Base-by-base conservation (phyloP, 2,797 vertebrate species). In the Anas acuta region DNA sequence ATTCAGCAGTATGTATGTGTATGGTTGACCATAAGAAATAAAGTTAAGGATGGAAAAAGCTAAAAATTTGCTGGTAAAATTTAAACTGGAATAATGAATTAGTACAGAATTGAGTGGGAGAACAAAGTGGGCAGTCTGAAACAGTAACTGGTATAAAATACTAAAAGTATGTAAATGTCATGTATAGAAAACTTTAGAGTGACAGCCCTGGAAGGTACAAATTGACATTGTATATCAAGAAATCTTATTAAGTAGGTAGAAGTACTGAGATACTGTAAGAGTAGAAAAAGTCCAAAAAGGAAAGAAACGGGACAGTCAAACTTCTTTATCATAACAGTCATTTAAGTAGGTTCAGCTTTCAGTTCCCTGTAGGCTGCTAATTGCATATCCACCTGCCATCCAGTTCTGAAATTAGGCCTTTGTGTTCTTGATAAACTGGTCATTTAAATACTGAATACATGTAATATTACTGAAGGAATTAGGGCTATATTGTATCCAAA, bases 321-420 rank as follows among this genome's bases (percentile, higher is more conserved):
- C 32, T 64, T 84, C 64, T 87, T 89, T 87, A 89, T 95, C 79
- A 75, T 61, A 81, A 69, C 19, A 57, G 65, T 43, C 11, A n/a
- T 86, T 95, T 93, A 92, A 91, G 80, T 51, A 80, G 61, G 53
- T 33, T 91, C 39, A 61, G 82, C 57, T 45, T 85, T 51, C 47
- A 75, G 86, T 81, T 94, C 73, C 70, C 73, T 90, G 83, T 71
- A 82, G 76, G 28, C 73, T 81, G 41, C 67, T 89, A 89, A 84
- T 65, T 84, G 82, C 82, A 69, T 58, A 74, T 71, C 54, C 45
- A 69, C 39, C 49, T 54, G 58, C 87, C 70, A 80, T 1, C 28
- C 37, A 88, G 45, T 89, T 81, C 73, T 91, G 89, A 93, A 96
- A 92, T 96, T 61, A 94, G 94, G 87, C 54, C 82, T 89, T 83